Percentiles rank a stretch among this genome's conserved stretches.
Evolutionary conservation across 1,140 invertebrate genomes (phyloP).

Genomic region (Hetaerina americana): DNA sequence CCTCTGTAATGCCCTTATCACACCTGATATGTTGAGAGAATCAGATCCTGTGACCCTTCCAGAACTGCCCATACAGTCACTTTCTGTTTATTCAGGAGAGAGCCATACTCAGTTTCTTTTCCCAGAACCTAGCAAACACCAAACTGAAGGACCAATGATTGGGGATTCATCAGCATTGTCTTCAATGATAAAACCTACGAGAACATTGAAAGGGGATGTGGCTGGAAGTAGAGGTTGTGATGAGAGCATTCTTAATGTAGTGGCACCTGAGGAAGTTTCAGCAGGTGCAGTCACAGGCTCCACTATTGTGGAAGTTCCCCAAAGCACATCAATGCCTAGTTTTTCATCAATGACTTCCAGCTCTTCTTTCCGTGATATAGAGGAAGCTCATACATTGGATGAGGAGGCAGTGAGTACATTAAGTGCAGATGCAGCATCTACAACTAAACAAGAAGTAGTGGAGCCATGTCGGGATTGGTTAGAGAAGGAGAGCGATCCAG

Average conservation of each 20-base stretch:
- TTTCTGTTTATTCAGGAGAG: no score
- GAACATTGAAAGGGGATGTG: slow-evolving; percentile 25
- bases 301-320: not conserved
- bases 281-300: not conserved
- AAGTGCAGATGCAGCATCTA: not conserved
- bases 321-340: not conserved
- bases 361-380: not conserved
- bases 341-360: not conserved
- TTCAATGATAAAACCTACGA: slow-evolving; percentile 26
- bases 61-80: not conserved
- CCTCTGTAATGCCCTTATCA: not conserved
- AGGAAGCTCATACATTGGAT: no score
- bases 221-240: not conserved
- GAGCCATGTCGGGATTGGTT: not conserved
- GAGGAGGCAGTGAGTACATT: not conserved
- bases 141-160: not conserved
- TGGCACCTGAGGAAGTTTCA: not conserved
- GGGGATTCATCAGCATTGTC: slow-evolving; percentile 7
- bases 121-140: no score
- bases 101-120: no score
- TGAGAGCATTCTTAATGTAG: not conserved
- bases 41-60: not conserved
- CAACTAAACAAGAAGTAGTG: not conserved
- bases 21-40: not conserved
- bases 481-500: not conserved